A percentile compares a stretch with the other conserved stretches of the same genome.
These are phyloP conservation scores for Palythoa caribaeorum DNA, from an alignment of 92 coral and sea anemone genomes.

Conservation along the genomic window DNA sequence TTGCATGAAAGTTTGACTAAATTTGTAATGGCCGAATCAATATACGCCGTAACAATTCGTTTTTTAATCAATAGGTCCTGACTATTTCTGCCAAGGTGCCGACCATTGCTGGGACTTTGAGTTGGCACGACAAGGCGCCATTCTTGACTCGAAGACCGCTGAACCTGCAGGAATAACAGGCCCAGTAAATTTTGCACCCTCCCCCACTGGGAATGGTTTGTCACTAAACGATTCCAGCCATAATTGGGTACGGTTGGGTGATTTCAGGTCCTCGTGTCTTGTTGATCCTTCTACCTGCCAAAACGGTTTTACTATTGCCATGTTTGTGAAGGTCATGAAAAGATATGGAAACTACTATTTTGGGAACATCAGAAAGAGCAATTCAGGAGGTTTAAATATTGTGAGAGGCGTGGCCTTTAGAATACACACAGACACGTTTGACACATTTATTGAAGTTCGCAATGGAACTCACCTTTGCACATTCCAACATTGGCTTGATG, in stretches of 20 bases:
- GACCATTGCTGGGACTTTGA: slow-evolving; percentile 47
- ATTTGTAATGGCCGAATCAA: too few species aligned
- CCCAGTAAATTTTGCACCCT: not conserved
- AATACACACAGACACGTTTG: not conserved
- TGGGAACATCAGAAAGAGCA: slow-evolving; percentile 22
- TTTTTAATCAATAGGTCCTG: slow-evolving; percentile 4
- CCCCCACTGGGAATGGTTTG: slow-evolving; percentile 46
- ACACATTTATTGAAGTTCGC: not conserved
- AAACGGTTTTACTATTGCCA: slow-evolving; percentile 28
- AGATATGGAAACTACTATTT: not conserved
- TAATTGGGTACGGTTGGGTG: slow-evolving; percentile 21
- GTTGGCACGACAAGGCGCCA: slow-evolving; percentile 27
- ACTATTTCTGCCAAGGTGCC: slow-evolving; percentile 36
- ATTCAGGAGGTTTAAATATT: not conserved
- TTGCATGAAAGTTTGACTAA: too few species aligned
- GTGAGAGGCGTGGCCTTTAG: slow-evolving; percentile 29
- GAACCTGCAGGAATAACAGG: slow-evolving; percentile 4
- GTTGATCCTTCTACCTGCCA: slow-evolving; percentile 44
- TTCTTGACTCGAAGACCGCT: slow-evolving; percentile 42
- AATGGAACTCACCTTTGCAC: slow-evolving; percentile 34
- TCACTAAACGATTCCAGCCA: not conserved
- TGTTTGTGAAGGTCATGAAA: slow-evolving; percentile 35
- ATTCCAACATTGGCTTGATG: too few species aligned
- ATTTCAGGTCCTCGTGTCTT: slow-evolving; percentile 24
- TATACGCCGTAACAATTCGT: not conserved